These are phyloP conservation scores for Myoxocephalus aenaeus DNA, from an alignment of 2,797 vertebrate genomes.

Conservation along the genomic window DNA sequence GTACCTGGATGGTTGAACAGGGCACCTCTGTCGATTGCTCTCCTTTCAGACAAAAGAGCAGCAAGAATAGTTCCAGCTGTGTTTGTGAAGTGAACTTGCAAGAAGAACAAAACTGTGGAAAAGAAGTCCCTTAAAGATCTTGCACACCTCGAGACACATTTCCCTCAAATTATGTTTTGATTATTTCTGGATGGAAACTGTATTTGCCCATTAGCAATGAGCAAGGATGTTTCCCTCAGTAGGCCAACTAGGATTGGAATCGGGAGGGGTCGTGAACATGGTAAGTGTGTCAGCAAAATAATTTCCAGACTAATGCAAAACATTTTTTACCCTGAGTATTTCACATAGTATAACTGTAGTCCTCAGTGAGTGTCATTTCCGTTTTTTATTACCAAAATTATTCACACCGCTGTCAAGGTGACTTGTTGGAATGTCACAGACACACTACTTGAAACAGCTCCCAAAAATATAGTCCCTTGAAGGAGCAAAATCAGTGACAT, in stretches of 20 bases:
- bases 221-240: conserved; percentile 30
- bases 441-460: conserved; percentile 62
- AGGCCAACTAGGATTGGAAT: conserved; percentile 36
- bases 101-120: conserved; percentile 42
- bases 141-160: conserved; percentile 57
- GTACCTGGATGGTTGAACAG: conserved; percentile 77
- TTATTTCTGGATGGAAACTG: conserved; percentile 62
- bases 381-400: conserved; percentile 73
- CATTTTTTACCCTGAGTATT: conserved; percentile 59
- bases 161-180: conserved; percentile 53
- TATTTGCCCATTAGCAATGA: conserved; percentile 48
- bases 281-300: conserved; percentile 58
- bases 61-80: conserved; percentile 66
- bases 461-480: conserved; percentile 70
- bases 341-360: conserved; percentile 50
- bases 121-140: conserved; percentile 53
- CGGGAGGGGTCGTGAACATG: conserved; percentile 17
- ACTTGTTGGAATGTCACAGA: conserved; percentile 76
- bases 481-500: conserved; percentile 71
- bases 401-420: conserved; percentile 76
- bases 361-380: conserved; percentile 49
- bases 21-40: conserved; percentile 63
- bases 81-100: conserved; percentile 58
- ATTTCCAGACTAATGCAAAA: conserved; percentile 54
- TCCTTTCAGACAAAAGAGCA: conserved; percentile 66